Evolutionary conservation across 2,888 invertebrate species (phyloP).

Genomic region (Calephelis perditalis): DNA sequence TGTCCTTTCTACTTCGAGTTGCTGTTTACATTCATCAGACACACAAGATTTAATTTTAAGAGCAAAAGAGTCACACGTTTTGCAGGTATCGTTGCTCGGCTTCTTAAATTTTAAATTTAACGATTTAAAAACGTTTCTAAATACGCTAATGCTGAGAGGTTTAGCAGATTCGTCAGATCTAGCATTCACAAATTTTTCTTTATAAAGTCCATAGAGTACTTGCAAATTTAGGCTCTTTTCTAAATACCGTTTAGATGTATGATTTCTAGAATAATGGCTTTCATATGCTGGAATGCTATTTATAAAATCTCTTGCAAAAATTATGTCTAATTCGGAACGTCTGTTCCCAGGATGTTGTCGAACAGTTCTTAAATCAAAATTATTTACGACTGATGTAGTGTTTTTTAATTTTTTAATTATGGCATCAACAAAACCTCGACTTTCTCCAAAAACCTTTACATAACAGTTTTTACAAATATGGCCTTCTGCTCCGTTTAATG

Average conservation of each 20-base stretch:
- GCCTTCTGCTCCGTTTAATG: slow-evolving; percentile 6
- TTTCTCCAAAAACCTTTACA: slow-evolving; percentile 5
- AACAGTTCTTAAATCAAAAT: slow-evolving; percentile 6
- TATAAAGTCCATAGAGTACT: slow-evolving; percentile 6
- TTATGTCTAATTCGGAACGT: slow-evolving; percentile 6
- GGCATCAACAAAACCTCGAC: slow-evolving; percentile 6
- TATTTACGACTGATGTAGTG: slow-evolving; percentile 6
- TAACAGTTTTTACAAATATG: slow-evolving; percentile 6
- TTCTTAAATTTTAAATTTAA: slow-evolving; percentile 8
- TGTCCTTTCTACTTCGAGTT: slow-evolving; percentile 6
- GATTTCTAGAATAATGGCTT: slow-evolving; percentile 6
- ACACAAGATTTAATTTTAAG: slow-evolving; percentile 11
- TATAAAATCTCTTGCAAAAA: slow-evolving; percentile 6
- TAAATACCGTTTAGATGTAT: slow-evolving; percentile 6
- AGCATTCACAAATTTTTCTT: slow-evolving; percentile 6
- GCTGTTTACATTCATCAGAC: slow-evolving; percentile 8
- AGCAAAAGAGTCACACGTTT: slow-evolving; percentile 5
- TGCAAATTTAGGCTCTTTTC: slow-evolving; percentile 6
- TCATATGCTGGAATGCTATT: slow-evolving; percentile 6
- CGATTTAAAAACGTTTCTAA: slow-evolving; percentile 2
- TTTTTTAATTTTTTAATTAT: slow-evolving; percentile 6
- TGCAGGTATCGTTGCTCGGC: slow-evolving; percentile 8
- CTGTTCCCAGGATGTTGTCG: slow-evolving; percentile 6
- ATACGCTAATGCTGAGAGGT: slow-evolving; percentile 5
- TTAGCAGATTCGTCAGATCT: slow-evolving; percentile 6